Percentiles rank a stretch among this genome's conserved stretches.
Evolutionary conservation across 2,113 vertebrate genomes (phyloP).

Genomic region (Rhagologus leucostigma): DNA sequence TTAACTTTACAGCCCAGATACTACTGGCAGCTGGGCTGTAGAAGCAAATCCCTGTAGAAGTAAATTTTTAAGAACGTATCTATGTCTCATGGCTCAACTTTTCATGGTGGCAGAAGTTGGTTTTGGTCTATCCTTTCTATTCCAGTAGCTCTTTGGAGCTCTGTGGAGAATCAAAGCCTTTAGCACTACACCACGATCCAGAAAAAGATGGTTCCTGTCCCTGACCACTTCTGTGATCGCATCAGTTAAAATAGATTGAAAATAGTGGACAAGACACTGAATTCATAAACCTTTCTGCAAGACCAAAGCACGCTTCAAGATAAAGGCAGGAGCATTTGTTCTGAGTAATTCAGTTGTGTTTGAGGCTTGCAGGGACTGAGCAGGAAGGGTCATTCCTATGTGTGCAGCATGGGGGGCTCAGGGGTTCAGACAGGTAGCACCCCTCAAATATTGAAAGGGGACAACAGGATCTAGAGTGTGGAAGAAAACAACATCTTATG

Average conservation of each 20-base stretch:
- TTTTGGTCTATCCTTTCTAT: not conserved
- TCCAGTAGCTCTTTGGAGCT: not conserved
- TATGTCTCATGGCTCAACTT: not conserved
- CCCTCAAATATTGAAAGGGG: not conserved
- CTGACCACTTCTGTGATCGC: not conserved
- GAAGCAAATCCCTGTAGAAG: not conserved
- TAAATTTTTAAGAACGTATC: not conserved
- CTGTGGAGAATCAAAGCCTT: not conserved
- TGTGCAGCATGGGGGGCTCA: not conserved
- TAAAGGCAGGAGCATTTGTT: not conserved
- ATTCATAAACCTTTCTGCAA: not conserved
- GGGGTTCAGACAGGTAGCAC: not conserved
- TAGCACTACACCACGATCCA: not conserved
- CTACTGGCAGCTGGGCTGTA: not conserved
- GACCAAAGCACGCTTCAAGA: not conserved
- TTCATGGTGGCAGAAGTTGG: not conserved
- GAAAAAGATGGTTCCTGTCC: not conserved
- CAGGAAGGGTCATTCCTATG: fast-evolving
- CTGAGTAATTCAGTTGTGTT: not conserved
- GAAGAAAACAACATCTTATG: not conserved
- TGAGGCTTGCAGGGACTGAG: not conserved
- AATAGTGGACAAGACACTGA: not conserved
- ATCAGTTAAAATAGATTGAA: not conserved
- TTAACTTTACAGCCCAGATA: not conserved
- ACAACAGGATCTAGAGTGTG: not conserved